phyloP scores from a whole-genome alignment of 1,140 invertebrate species.

The Drosophila parabipectinata region DNA sequence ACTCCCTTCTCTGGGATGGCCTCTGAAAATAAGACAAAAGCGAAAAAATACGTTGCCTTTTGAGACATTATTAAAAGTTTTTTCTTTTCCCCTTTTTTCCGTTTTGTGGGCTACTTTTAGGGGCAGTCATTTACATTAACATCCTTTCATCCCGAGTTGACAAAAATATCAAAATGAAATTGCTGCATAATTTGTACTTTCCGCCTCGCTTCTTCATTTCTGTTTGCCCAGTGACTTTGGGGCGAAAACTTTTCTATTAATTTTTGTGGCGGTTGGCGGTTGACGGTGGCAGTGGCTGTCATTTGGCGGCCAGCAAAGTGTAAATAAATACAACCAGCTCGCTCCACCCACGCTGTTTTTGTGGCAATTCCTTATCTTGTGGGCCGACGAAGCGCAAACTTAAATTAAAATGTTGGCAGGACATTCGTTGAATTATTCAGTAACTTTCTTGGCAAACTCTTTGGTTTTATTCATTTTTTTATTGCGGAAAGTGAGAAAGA shows the following conservation, averaged over 20 bases:
- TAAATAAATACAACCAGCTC: constrained; percentile 69
- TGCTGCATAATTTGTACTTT: constrained; percentile 81
- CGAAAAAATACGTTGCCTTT: constrained; percentile 63
- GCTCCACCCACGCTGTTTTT: constrained; percentile 7
- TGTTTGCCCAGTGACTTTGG: constrained; percentile 61
- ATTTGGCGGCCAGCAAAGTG: constrained; percentile 73
- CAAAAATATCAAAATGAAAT: constrained; percentile 82
- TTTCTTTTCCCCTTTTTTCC: constrained; percentile 14
- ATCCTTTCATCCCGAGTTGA: constrained; percentile 73
- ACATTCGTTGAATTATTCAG: constrained; percentile 81
- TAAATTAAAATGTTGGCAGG: constrained; percentile 81
- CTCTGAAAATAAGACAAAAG: constrained; percentile 19
- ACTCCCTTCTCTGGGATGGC: not conserved
- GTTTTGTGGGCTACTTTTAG: constrained; percentile 39
- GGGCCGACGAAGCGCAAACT: constrained; percentile 74
- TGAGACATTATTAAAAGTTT: constrained; percentile 82
- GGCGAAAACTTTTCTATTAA: constrained; percentile 76
- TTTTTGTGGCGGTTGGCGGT: constrained; percentile 49
- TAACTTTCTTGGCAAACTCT: constrained; percentile 50
- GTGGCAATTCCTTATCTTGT: constrained; percentile 69
- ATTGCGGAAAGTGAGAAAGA: constrained; percentile 24
- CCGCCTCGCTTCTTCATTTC: constrained; percentile 54
- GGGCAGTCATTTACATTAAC: constrained; percentile 78
- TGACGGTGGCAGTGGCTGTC: constrained; percentile 32
- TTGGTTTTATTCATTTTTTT: constrained; percentile 45